A percentile compares a stretch with the other conserved stretches of the same genome.
Evolutionary conservation across 2,888 invertebrate genomes (phyloP).

Genomic region (Fragum sueziense): DNA sequence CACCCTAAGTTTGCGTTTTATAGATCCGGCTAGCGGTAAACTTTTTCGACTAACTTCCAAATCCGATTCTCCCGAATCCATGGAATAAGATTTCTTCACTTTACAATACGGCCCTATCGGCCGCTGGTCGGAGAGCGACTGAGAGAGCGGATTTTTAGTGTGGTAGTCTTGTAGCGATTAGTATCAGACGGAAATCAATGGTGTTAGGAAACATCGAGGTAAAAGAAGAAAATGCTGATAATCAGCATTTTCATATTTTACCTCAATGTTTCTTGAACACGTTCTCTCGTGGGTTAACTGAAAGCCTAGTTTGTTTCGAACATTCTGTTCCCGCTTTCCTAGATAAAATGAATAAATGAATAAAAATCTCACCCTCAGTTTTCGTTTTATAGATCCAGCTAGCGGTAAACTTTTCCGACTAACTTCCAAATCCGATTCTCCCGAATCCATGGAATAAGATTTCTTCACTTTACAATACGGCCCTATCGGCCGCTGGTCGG

Average conservation of each 20-base stretch:
- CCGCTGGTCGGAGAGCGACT: neutral
- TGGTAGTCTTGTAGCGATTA: neutral
- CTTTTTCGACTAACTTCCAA: constrained; percentile 3
- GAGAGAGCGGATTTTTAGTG: constrained; percentile 2
- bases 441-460: constrained; percentile 10
- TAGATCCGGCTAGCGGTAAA: constrained; percentile 11
- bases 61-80: constrained; percentile 16
- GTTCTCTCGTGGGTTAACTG: too few relatives aligned
- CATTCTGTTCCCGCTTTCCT: too few relatives aligned
- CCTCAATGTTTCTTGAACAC: too few relatives aligned
- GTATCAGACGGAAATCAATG: too few relatives aligned
- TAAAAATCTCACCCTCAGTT: constrained; percentile 12
- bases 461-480: constrained; percentile 12
- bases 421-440: constrained; percentile 1
- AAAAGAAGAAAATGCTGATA: too few relatives aligned
- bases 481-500: neutral
- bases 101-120: constrained; percentile 16
- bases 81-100: neutral
- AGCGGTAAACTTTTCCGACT: constrained; percentile 13
- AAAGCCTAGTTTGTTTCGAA: too few relatives aligned
- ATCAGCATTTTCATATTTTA: too few relatives aligned
- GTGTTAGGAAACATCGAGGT: too few relatives aligned
- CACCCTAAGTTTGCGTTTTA: constrained; percentile 18
- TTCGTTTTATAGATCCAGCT: constrained; percentile 16
- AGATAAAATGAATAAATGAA: too few relatives aligned